phyloP scores from a whole-genome alignment of 1,140 invertebrate species.

The Caerostris darwini region DNA sequence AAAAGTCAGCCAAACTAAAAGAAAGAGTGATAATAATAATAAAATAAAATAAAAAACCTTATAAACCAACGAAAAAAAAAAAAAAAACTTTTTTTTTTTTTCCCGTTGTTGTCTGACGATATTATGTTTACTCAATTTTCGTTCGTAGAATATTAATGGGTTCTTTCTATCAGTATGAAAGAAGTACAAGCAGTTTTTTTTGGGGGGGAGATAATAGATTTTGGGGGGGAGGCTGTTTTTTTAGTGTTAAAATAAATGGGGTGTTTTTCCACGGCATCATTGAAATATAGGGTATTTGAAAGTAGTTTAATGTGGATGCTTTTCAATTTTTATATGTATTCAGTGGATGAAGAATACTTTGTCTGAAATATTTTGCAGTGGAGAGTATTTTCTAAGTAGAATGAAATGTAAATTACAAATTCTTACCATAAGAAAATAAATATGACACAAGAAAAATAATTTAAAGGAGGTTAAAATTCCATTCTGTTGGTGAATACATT shows the following conservation, averaged over 20 bases:
- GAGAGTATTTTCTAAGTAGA: too few relatives aligned
- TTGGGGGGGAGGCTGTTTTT: neutral
- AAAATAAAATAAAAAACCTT: too few relatives aligned
- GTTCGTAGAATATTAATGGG: constrained; percentile 62
- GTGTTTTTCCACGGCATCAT: neutral
- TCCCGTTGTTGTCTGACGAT: constrained; percentile 47
- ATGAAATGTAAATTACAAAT: too few relatives aligned
- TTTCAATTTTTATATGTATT: neutral
- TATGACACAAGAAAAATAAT: too few relatives aligned
- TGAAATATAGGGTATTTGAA: neutral
- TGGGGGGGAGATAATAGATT: neutral
- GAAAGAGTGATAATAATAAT: too few relatives aligned
- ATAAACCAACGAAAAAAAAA: too few relatives aligned
- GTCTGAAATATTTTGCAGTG: too few relatives aligned
- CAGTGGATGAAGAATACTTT: neutral
- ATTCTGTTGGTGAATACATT: too few relatives aligned
- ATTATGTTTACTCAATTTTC: constrained; percentile 75
- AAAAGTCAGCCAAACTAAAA: neutral
- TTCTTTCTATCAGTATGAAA: neutral
- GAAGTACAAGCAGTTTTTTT: neutral
- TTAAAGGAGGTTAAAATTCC: too few relatives aligned
- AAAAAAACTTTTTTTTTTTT: neutral
- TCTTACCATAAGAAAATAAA: too few relatives aligned
- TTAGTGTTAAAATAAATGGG: neutral
- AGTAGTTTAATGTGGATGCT: neutral